Conservation (phyloP, 2,888 invertebrate genomes). For the Philopedon plagiatum region DNA sequence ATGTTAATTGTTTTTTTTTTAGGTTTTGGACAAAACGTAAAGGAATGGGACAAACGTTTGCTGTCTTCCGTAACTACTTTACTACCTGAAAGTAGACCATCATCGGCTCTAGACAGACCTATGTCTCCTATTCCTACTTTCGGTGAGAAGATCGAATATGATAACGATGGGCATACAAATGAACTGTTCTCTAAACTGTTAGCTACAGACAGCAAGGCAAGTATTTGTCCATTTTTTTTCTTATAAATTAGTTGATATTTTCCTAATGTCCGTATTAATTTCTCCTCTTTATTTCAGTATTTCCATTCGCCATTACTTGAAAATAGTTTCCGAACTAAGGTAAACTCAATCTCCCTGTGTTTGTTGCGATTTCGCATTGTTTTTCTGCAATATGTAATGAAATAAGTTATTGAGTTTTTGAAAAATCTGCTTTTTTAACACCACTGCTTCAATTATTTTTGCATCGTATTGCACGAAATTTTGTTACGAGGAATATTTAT, state of each 20-base stretch:
- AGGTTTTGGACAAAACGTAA: constrained; percentile 88
- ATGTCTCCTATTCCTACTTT: constrained; percentile 54
- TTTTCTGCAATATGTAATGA: too few species aligned
- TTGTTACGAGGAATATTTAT: too few species aligned
- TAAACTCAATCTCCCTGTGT: neutral
- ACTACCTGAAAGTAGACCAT: constrained; percentile 61
- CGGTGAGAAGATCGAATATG: constrained; percentile 64
- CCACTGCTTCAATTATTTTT: too few species aligned
- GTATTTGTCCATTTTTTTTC: neutral
- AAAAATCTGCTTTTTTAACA: too few species aligned
- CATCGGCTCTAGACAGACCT: constrained; percentile 72
- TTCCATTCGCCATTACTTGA: neutral
- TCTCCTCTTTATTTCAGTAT: constrained; percentile 1
- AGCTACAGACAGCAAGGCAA: constrained; percentile 59
- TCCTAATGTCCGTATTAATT: neutral
- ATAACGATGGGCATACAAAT: constrained; percentile 71
- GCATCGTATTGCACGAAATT: too few species aligned
- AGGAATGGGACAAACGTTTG: constrained; percentile 75
- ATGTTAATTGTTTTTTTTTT: too few species aligned
- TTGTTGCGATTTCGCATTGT: neutral
- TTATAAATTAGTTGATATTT: neutral
- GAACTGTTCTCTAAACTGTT: constrained; percentile 71
- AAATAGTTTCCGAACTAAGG: neutral
- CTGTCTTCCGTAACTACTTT: constrained; percentile 59
- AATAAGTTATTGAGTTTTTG: too few species aligned